These are phyloP conservation scores for Raja brachyura DNA, from an alignment of 2,113 vertebrate genomes.

Conservation along the genomic window DNA sequence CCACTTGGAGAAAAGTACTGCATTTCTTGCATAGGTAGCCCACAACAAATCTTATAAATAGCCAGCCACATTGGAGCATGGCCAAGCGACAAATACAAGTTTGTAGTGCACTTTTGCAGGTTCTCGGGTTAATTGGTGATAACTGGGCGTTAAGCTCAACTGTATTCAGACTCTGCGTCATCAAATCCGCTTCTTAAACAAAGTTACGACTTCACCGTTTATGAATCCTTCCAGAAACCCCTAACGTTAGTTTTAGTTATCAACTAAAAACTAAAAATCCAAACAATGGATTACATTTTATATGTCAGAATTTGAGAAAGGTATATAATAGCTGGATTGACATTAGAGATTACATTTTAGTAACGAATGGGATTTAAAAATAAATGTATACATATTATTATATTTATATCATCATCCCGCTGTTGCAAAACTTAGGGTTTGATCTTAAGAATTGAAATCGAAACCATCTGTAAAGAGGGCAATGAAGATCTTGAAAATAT, in stretches of 20 bases:
- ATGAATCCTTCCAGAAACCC: neutral
- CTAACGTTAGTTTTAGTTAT: neutral
- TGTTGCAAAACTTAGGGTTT: neutral
- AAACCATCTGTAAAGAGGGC: neutral
- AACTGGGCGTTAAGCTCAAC: slow-evolving; percentile 24
- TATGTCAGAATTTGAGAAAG: neutral
- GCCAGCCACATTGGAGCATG: neutral
- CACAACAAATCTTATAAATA: slow-evolving; percentile 21
- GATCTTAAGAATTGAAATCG: neutral
- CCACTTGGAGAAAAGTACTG: slow-evolving; percentile 10
- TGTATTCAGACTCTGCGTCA: neutral
- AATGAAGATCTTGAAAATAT: neutral
- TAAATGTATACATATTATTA: neutral
- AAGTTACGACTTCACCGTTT: neutral
- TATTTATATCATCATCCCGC: neutral
- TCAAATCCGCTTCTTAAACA: slow-evolving; percentile 3
- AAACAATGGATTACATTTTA: neutral
- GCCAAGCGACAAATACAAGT: neutral
- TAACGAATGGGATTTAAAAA: neutral
- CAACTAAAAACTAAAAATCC: neutral
- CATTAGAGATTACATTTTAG: neutral
- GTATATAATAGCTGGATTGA: neutral
- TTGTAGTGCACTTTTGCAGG: neutral
- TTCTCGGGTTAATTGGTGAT: slow-evolving; percentile 8
- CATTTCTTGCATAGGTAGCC: neutral